phyloP scores from a whole-genome alignment of 2,113 vertebrate genomes.

The Pelmatolapia mariae region DNA sequence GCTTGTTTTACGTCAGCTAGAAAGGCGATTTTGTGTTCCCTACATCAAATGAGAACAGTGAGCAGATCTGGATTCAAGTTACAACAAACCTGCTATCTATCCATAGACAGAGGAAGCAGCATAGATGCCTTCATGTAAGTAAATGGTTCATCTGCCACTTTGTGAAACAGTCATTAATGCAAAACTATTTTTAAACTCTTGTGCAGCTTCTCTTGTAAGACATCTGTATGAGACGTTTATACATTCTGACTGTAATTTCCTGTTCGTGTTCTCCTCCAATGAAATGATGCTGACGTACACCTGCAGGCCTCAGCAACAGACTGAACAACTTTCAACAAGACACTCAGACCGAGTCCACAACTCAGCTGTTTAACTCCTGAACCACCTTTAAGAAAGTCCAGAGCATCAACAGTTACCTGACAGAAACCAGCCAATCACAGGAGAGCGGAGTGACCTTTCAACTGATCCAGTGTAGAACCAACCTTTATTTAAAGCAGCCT shows the following conservation, averaged over 20 bases:
- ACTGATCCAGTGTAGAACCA: background rate
- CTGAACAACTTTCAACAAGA: too few relatives aligned
- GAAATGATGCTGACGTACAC: background rate
- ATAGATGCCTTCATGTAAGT: too few relatives aligned
- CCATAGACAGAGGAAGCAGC: too few relatives aligned
- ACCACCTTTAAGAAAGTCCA: background rate
- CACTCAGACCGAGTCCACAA: background rate
- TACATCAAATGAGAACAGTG: too few relatives aligned
- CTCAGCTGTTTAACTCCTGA: background rate
- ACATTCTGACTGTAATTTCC: background rate
- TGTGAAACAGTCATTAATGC: background rate
- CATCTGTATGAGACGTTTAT: background rate
- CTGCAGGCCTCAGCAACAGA: too few relatives aligned
- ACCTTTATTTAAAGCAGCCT: background rate
- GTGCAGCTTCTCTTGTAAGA: background rate
- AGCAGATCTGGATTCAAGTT: too few relatives aligned
- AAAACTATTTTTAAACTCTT: background rate
- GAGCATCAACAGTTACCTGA: background rate
- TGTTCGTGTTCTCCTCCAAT: background rate
- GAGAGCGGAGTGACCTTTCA: background rate
- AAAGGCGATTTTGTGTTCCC: too few relatives aligned
- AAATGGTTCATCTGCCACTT: background rate
- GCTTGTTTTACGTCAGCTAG: too few relatives aligned
- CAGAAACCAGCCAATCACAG: background rate
- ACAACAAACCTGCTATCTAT: too few relatives aligned